A percentile compares a stretch with the other conserved stretches of the same genome.
These are phyloP conservation scores for Lophius piscatorius DNA, from an alignment of 2,113 vertebrate species.

Conservation along the genomic window DNA sequence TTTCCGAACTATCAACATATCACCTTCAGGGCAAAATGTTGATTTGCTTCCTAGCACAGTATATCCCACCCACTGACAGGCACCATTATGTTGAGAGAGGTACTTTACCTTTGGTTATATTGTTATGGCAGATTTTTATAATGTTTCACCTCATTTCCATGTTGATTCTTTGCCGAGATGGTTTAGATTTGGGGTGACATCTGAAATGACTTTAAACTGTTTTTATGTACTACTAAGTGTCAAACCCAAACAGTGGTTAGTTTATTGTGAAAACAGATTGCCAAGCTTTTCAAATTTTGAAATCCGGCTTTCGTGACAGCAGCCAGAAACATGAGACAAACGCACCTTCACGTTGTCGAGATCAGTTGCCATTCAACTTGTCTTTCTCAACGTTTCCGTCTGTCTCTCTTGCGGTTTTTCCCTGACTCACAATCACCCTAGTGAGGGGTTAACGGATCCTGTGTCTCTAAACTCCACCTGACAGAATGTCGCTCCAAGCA, in stretches of 20 bases:
- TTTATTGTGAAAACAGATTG: conserved; percentile 69
- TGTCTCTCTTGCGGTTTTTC: conserved; percentile 22
- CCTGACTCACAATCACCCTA: conserved; percentile 46
- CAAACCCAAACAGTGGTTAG: not conserved
- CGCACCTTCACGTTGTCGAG: conserved; percentile 42
- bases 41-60: too few relatives aligned
- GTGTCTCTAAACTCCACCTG: conserved; percentile 69
- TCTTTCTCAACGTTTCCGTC: conserved; percentile 47
- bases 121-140: too few relatives aligned
- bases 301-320: conserved; percentile 21
- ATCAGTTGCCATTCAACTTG: conserved; percentile 46
- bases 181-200: too few relatives aligned
- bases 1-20: too few relatives aligned
- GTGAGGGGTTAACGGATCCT: conserved; percentile 55
- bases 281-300: conserved; percentile 37
- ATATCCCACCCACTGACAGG: too few relatives aligned
- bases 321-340: conserved; percentile 41
- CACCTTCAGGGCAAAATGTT: too few relatives aligned
- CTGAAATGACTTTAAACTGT: not conserved
- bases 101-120: too few relatives aligned
- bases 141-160: too few relatives aligned
- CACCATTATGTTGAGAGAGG: too few relatives aligned
- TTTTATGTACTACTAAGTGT: not conserved
- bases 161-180: too few relatives aligned
- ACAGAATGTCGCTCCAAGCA: conserved; percentile 73